Evolutionary conservation across 2,797 vertebrate species (phyloP).

Genomic region (Phrynocephalus guinanensis): DNA sequence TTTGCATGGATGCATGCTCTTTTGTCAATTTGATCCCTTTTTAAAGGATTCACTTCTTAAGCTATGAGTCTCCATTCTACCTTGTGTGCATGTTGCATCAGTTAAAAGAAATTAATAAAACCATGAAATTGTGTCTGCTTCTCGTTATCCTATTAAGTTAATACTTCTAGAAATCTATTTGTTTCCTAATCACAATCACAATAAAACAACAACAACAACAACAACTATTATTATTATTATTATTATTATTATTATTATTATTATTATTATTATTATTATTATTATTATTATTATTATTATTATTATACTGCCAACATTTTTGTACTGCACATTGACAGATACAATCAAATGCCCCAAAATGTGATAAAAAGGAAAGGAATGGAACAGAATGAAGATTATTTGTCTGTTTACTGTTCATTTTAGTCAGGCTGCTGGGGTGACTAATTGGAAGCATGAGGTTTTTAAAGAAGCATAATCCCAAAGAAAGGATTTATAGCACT

Average conservation of each 20-base stretch:
- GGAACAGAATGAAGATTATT: neutral
- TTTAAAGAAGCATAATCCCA: slow-evolving; percentile 6
- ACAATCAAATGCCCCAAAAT: neutral
- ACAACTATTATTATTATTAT: no score
- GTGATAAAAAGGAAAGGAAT: neutral
- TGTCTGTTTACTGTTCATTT: neutral
- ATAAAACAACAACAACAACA: no score
- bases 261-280: no score
- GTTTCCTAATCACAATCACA: neutral
- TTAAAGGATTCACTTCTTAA: neutral
- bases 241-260: no score
- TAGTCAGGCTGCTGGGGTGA: slow-evolving; percentile 1
- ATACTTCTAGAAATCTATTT: neutral
- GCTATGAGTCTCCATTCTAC: neutral
- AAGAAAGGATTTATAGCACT: slow-evolving; percentile 39
- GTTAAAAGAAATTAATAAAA: neutral
- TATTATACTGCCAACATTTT: neutral
- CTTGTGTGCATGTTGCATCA: neutral
- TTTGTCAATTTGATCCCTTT: neutral
- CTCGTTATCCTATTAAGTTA: neutral
- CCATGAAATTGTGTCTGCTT: neutral
- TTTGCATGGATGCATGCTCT: no score
- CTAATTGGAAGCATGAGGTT: slow-evolving; percentile 6
- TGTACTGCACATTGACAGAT: neutral
- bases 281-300: no score